Evolutionary conservation across 2,797 vertebrate species (phyloP).

Genomic region (Epinephelus malabaricus): DNA sequence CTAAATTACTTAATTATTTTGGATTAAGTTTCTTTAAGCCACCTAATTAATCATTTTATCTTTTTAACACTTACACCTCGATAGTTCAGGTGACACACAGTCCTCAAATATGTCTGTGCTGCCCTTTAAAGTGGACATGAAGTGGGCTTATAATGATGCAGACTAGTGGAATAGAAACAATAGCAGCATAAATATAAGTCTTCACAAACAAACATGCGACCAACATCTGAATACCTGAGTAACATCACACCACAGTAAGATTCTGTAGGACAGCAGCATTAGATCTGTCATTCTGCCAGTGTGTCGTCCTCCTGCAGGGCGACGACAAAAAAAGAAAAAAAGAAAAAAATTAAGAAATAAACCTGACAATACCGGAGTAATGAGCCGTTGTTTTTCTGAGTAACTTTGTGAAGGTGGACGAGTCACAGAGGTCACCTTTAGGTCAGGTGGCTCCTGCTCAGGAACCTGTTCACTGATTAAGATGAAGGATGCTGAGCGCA

Average conservation of each 20-base stretch:
- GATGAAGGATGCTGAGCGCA: conserved; percentile 73
- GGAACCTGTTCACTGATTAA: conserved; percentile 70
- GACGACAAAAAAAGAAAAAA: background rate
- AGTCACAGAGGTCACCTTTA: conserved; percentile 71
- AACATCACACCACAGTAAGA: background rate
- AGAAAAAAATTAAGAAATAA: background rate
- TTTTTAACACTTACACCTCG: no score
- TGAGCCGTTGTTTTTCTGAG: conserved; percentile 38
- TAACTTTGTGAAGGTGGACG: conserved; percentile 53
- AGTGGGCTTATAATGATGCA: background rate
- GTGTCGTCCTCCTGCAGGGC: conserved; percentile 15
- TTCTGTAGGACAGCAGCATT: background rate
- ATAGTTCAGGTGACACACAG: background rate
- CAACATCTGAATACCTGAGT: conserved; percentile 3
- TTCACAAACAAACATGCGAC: background rate
- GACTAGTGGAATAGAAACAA: background rate
- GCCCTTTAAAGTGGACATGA: conserved; percentile 6
- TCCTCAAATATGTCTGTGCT: background rate
- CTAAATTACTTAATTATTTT: background rate
- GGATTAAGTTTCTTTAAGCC: background rate
- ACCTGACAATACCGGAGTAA: conserved; percentile 22
- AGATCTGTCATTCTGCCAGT: conserved; percentile 32
- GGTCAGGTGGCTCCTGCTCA: conserved; percentile 59
- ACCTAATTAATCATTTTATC: background rate
- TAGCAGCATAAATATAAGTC: background rate